Evolutionary conservation across 2,797 vertebrate genomes (phyloP).

Genomic region (Etheostoma nigrum): DNA sequence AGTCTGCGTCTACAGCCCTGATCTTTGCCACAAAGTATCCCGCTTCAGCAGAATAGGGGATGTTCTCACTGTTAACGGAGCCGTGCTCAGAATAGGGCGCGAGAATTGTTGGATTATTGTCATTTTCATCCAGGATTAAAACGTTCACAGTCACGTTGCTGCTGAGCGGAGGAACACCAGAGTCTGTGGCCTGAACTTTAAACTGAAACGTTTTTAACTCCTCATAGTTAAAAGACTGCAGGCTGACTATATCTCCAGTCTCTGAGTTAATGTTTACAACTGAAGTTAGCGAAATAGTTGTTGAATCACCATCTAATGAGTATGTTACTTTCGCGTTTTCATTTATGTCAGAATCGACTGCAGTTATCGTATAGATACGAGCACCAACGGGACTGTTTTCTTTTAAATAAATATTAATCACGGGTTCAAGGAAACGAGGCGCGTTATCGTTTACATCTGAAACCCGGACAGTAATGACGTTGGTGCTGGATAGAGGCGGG

Average conservation of each 20-base stretch:
- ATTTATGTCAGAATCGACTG: conserved; percentile 82
- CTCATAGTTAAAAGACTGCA: too few species aligned
- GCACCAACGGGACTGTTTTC: conserved; percentile 86
- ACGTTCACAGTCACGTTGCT: conserved; percentile 37
- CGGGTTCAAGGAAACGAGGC: conserved; percentile 70
- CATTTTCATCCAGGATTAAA: background rate
- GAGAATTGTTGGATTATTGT: too few species aligned
- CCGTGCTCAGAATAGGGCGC: too few species aligned
- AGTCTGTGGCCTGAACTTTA: conserved; percentile 57
- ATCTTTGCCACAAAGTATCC: conserved; percentile 76
- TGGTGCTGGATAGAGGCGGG: conserved; percentile 77
- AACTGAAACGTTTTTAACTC: too few species aligned
- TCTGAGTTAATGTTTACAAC: conserved; percentile 76
- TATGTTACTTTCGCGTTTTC: conserved; percentile 77
- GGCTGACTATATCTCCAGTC: conserved; percentile 67
- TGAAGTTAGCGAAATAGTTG: conserved; percentile 41
- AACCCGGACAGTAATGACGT: conserved; percentile 76
- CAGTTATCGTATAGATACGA: conserved; percentile 59
- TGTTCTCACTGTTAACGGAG: too few species aligned
- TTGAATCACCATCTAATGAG: conserved; percentile 48
- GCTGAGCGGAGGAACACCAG: conserved; percentile 77
- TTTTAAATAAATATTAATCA: conserved; percentile 73
- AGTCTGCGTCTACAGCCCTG: conserved; percentile 79
- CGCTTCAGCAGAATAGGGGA: too few species aligned
- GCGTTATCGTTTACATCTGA: conserved; percentile 88